Conservation (phyloP, 2,797 vertebrate species). For the Poecilia wingei region DNA sequence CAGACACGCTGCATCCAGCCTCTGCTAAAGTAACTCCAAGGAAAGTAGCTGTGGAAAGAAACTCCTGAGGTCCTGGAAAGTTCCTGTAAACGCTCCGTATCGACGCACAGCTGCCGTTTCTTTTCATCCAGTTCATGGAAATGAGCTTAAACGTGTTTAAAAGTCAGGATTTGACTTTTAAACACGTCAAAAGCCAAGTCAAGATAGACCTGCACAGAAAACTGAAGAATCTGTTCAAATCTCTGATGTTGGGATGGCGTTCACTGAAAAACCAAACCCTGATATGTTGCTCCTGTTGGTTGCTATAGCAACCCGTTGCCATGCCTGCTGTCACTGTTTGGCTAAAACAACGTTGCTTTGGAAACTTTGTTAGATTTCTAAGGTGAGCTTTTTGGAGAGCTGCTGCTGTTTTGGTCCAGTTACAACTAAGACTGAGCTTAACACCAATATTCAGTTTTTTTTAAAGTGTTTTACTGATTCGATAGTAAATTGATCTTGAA, state of each 20-base stretch:
- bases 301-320: slow-evolving; percentile 1
- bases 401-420: neutral
- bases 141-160: neutral
- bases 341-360: slow-evolving; percentile 2
- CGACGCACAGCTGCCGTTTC: neutral
- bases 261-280: neutral
- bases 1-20: neutral
- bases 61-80: neutral
- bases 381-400: neutral
- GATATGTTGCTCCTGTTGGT: neutral
- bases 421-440: neutral
- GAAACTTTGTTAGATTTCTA: neutral
- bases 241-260: neutral
- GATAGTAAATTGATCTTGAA: neutral
- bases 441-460: neutral
- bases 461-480: neutral
- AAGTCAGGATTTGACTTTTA: too few species aligned
- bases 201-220: neutral
- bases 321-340: neutral
- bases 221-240: neutral
- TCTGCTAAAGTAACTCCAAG: neutral
- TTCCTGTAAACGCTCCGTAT: neutral
- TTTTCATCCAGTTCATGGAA: neutral
- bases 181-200: neutral
- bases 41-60: neutral